Conservation (phyloP, 2,797 vertebrate genomes). For the Chelmon rostratus region DNA sequence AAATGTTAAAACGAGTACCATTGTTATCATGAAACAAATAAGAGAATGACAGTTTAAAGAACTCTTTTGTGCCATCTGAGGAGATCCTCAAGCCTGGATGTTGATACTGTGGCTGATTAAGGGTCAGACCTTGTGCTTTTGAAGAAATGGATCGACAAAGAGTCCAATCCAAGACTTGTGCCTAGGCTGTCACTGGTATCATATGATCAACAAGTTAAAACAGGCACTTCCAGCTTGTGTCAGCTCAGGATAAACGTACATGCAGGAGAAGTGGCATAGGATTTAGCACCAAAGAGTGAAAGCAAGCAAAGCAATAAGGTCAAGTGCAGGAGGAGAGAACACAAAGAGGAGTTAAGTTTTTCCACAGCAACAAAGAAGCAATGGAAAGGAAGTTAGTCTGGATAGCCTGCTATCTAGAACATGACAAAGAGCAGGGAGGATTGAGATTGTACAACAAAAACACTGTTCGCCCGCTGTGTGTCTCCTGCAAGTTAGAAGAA, state of each 20-base stretch:
- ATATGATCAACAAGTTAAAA: background rate
- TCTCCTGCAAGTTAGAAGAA: slow-evolving; percentile 20
- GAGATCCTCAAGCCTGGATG: background rate
- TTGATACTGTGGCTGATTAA: slow-evolving; percentile 6
- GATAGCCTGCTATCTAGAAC: background rate
- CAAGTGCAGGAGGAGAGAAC: background rate
- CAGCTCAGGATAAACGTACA: background rate
- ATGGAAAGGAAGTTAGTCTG: background rate
- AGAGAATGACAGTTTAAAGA: background rate
- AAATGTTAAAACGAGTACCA: too few relatives aligned
- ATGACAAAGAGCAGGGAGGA: slow-evolving; percentile 15
- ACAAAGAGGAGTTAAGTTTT: background rate
- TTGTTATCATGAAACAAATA: background rate
- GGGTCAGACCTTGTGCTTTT: background rate
- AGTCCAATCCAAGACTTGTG: background rate
- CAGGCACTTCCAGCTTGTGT: background rate
- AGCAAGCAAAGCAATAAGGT: background rate
- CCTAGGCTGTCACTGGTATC: background rate
- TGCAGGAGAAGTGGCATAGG: background rate
- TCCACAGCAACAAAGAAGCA: background rate
- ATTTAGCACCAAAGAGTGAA: background rate
- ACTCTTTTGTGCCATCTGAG: too few relatives aligned
- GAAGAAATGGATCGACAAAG: slow-evolving; percentile 9
- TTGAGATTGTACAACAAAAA: slow-evolving; percentile 17
- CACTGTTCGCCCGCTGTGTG: background rate